Percentiles rank a stretch among this genome's conserved stretches.
Conservation (phyloP, 2,888 invertebrate genomes). For the Thera obeliscata region DNA sequence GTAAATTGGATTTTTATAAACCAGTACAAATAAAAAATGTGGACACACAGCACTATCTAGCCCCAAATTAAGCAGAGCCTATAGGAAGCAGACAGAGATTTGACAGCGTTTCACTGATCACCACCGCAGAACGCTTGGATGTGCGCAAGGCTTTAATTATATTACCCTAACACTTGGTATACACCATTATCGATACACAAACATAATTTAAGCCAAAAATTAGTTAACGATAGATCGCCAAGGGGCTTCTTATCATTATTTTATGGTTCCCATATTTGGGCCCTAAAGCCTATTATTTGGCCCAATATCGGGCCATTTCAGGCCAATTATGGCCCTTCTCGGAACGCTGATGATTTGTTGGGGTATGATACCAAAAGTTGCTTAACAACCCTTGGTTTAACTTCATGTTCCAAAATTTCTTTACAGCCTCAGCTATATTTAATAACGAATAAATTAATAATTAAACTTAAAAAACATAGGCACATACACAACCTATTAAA, state of each 20-base stretch:
- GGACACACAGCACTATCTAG: no score
- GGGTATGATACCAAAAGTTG: constrained; percentile 18
- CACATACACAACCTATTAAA: no score
- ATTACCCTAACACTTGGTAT: constrained; percentile 9
- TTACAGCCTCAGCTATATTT: not conserved
- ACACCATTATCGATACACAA: constrained; percentile 28
- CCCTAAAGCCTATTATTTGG: constrained; percentile 69
- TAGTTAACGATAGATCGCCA: constrained; percentile 49
- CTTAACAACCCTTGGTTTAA: constrained; percentile 12
- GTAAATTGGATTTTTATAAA: no score
- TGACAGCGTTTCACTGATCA: no score
- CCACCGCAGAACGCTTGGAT: no score
- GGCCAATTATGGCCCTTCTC: constrained; percentile 48
- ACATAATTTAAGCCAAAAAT: constrained; percentile 41
- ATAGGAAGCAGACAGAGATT: no score
- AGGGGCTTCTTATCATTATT: constrained; percentile 70
- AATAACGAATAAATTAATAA: not conserved
- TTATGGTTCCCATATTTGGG: constrained; percentile 75
- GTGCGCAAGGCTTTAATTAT: not conserved
- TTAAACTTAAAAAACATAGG: not conserved
- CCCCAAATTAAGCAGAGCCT: no score
- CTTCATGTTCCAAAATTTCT: not conserved
- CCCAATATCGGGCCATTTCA: constrained; percentile 59
- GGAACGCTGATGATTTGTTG: constrained; percentile 53
- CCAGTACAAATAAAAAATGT: no score